A percentile compares a stretch with the other conserved stretches of the same genome.
These are phyloP conservation scores for Lutjanus campechanus DNA, from an alignment of 2,797 vertebrate species.

Conservation along the genomic window DNA sequence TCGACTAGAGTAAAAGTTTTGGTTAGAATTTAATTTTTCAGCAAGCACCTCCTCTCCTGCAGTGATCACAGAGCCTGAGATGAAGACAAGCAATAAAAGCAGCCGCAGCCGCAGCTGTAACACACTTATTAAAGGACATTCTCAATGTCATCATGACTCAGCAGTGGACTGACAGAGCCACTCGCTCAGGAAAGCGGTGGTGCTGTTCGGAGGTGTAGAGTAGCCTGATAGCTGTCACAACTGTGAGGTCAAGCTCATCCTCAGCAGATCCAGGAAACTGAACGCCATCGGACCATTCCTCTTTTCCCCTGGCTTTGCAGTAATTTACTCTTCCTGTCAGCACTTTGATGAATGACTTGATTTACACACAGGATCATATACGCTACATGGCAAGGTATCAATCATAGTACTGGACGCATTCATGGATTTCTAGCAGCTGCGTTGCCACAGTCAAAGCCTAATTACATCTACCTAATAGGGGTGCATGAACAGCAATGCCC, in stretches of 20 bases:
- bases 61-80: constrained; percentile 34
- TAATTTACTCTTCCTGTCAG: constrained; percentile 54
- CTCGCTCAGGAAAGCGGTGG: constrained; percentile 62
- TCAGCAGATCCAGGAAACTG: constrained; percentile 56
- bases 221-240: constrained; percentile 64
- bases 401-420: constrained; percentile 63
- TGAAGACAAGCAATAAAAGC: constrained; percentile 63
- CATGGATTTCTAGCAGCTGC: constrained; percentile 55
- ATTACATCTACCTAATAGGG: constrained; percentile 70
- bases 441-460: constrained; percentile 53
- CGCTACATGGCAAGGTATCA: constrained; percentile 63
- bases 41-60: constrained; percentile 22
- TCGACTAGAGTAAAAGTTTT: constrained; percentile 46
- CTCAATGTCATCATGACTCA: constrained; percentile 81
- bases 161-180: constrained; percentile 59
- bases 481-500: constrained; percentile 54
- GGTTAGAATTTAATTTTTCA: constrained; percentile 48
- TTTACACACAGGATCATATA: constrained; percentile 55
- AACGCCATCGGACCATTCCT: constrained; percentile 40
- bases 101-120: constrained; percentile 56
- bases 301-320: constrained; percentile 44
- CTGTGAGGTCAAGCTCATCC: constrained; percentile 61
- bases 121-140: constrained; percentile 71
- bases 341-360: constrained; percentile 71
- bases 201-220: constrained; percentile 61